phyloP scores from a whole-genome alignment of 2,113 vertebrate species.

The Hippocampus comes region DNA sequence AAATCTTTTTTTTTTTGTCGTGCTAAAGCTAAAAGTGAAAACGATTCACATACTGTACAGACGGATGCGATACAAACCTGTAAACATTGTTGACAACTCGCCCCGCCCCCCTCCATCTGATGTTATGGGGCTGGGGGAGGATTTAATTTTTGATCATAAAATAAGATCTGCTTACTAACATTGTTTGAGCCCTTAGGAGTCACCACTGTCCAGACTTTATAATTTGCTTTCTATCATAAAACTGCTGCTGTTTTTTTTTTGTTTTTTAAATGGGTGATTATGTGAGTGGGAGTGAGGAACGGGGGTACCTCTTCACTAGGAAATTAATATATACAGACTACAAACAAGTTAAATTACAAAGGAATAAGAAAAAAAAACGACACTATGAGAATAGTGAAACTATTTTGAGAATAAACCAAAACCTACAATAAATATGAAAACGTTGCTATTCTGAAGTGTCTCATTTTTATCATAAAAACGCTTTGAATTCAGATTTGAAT shows the following conservation, averaged over 20 bases:
- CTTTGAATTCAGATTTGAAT: no score
- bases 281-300: background rate
- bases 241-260: slow-evolving; percentile 6
- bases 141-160: background rate
- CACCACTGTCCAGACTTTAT: slow-evolving; percentile 31
- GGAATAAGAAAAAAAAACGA: background rate
- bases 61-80: slow-evolving; percentile 53
- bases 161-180: slow-evolving; percentile 19
- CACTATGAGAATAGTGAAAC: no score
- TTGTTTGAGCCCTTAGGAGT: slow-evolving; percentile 63
- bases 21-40: slow-evolving; percentile 47
- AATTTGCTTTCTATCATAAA: background rate
- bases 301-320: background rate
- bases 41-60: slow-evolving; percentile 32
- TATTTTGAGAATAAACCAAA: no score
- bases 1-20: slow-evolving; percentile 1
- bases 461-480: no score
- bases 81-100: slow-evolving; percentile 51
- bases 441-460: no score
- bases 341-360: background rate
- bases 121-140: background rate
- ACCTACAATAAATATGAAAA: no score
- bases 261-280: background rate
- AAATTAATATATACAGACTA: background rate
- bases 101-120: slow-evolving; percentile 12